Percentiles rank a stretch among this genome's conserved stretches.
phyloP scores from a whole-genome alignment of 2,113 vertebrate species.

The Nothobranchius kuhntae region DNA sequence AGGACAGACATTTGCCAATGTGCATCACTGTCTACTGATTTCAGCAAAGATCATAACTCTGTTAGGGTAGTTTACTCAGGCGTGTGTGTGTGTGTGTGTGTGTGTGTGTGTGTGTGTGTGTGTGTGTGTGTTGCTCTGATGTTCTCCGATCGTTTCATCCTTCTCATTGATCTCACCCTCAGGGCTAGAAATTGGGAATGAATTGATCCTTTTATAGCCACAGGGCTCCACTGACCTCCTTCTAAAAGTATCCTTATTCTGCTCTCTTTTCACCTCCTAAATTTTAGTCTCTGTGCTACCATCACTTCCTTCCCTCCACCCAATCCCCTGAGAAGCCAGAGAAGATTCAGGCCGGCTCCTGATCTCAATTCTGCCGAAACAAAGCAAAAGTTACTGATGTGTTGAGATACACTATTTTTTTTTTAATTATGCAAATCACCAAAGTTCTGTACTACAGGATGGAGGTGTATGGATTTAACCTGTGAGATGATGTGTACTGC shows the following conservation, averaged over 20 bases:
- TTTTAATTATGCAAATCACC: background rate
- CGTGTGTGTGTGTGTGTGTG: too few relatives aligned
- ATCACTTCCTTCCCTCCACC: slow-evolving; percentile 30
- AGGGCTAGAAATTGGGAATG: too few relatives aligned
- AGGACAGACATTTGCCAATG: slow-evolving; percentile 17
- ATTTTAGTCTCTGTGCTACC: slow-evolving; percentile 32
- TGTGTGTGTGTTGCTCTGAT: too few relatives aligned
- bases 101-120: too few relatives aligned
- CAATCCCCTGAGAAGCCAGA: slow-evolving; percentile 36
- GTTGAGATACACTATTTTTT: background rate
- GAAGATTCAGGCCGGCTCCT: slow-evolving; percentile 62
- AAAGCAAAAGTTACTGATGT: slow-evolving; percentile 24
- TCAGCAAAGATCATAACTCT: slow-evolving; percentile 3
- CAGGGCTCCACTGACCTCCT: slow-evolving; percentile 12
- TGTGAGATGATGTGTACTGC: too few relatives aligned
- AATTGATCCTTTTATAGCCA: too few relatives aligned
- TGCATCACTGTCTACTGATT: slow-evolving; percentile 32
- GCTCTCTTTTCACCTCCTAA: slow-evolving; percentile 42
- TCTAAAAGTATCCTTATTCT: slow-evolving; percentile 19
- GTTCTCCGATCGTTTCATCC: too few relatives aligned
- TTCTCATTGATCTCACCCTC: too few relatives aligned
- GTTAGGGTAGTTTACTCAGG: slow-evolving; percentile 9
- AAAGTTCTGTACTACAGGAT: too few relatives aligned
- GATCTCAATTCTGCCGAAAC: slow-evolving; percentile 53
- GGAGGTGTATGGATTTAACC: too few relatives aligned